A percentile compares a stretch with the other conserved stretches of the same genome.
These are phyloP conservation scores for Daphoenositta chrysoptera DNA, from an alignment of 2,113 vertebrate genomes.

Conservation along the genomic window DNA sequence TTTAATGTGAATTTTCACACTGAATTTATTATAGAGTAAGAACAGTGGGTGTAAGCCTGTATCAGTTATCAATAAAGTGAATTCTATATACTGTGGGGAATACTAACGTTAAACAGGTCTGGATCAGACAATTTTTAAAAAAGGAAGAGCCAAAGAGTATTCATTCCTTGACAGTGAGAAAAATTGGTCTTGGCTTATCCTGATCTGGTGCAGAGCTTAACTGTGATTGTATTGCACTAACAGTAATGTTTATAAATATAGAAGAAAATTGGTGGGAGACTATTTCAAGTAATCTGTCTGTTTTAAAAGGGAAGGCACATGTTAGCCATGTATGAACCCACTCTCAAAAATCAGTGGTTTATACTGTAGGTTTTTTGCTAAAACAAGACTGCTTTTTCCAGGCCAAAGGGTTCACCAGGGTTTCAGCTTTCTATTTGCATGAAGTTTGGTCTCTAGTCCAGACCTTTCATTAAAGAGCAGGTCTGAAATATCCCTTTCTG, in stretches of 20 bases:
- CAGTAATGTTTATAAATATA: not conserved
- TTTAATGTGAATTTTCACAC: not conserved
- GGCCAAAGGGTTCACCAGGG: not conserved
- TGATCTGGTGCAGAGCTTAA: conserved; percentile 2
- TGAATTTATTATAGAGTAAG: not conserved
- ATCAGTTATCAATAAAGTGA: not conserved
- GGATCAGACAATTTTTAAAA: not conserved
- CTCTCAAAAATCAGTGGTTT: not conserved
- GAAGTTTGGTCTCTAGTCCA: not conserved
- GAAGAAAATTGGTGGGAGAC: conserved; percentile 24
- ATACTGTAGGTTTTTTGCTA: not conserved
- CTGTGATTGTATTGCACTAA: not conserved
- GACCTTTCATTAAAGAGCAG: not conserved
- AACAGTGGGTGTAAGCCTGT: not conserved
- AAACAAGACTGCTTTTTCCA: not conserved
- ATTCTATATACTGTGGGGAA: not conserved
- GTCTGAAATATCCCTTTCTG: not conserved
- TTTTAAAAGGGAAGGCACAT: not conserved
- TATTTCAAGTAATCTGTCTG: not conserved
- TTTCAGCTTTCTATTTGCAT: conserved; percentile 7
- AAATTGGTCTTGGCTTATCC: not conserved
- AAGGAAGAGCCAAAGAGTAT: not conserved
- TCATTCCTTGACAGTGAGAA: not conserved
- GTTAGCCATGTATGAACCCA: not conserved
- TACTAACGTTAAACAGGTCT: not conserved